Percentiles rank a stretch among this genome's conserved stretches.
Conservation (phyloP, 2,888 invertebrate species). For the Athalia rosae region DNA sequence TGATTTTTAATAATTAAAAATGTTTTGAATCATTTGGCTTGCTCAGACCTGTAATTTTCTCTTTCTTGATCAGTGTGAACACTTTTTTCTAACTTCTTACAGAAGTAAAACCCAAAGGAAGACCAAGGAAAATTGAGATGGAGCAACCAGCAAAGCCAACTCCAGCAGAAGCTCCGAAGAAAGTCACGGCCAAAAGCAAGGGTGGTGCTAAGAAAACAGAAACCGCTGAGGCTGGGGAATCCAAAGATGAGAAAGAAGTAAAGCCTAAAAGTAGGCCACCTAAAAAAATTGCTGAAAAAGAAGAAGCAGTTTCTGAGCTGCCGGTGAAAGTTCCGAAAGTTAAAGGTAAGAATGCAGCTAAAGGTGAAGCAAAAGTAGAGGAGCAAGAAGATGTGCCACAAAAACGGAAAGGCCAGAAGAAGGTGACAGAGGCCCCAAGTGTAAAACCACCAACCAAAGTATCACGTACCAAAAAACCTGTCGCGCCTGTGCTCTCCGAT, state of each 20-base stretch:
- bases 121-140: constrained; percentile 44
- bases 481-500: not conserved
- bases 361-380: not conserved
- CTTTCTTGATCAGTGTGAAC: not conserved
- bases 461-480: constrained; percentile 15
- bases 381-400: not conserved
- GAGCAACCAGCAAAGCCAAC: constrained; percentile 17
- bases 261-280: constrained; percentile 47
- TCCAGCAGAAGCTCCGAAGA: constrained; percentile 46
- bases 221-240: not conserved
- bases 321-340: constrained; percentile 9
- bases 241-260: constrained; percentile 42
- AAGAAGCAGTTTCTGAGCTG: constrained; percentile 10
- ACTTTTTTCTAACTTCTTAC: not conserved
- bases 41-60: too few species aligned
- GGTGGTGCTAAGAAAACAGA: constrained; percentile 8
- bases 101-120: constrained; percentile 49
- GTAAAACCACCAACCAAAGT: constrained; percentile 31
- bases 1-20: too few species aligned
- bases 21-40: too few species aligned
- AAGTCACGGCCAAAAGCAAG: constrained; percentile 38
- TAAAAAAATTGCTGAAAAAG: constrained; percentile 41
- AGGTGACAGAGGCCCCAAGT: constrained; percentile 16
- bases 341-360: constrained; percentile 26
- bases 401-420: constrained; percentile 36